phyloP scores from a whole-genome alignment of 1,140 invertebrate species.

The Orchesella cincta region DNA sequence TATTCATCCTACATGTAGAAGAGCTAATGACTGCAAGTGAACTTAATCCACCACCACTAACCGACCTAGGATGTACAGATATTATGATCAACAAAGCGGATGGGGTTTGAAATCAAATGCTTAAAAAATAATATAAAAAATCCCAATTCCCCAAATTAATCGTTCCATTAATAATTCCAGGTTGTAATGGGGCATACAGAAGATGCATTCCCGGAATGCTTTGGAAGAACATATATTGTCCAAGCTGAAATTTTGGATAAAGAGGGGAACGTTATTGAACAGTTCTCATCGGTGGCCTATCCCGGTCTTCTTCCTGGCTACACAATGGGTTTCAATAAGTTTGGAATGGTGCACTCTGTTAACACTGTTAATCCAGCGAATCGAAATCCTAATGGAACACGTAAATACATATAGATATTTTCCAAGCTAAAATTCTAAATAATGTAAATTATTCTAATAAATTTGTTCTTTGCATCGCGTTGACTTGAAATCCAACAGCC shows the following conservation, averaged over 20 bases:
- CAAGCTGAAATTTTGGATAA: background rate
- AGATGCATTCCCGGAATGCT: slow-evolving; percentile 75
- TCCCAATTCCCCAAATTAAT: no score
- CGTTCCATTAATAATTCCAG: slow-evolving; percentile 57
- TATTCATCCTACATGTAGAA: slow-evolving; percentile 80
- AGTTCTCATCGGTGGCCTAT: slow-evolving; percentile 79
- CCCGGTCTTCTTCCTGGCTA: slow-evolving; percentile 82
- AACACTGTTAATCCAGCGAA: slow-evolving; percentile 74
- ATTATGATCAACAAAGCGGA: background rate
- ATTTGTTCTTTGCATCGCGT: no score
- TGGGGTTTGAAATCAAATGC: background rate
- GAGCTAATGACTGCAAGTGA: slow-evolving; percentile 64
- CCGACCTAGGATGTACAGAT: slow-evolving; percentile 10
- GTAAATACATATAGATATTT: slow-evolving; percentile 60
- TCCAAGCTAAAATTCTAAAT: no score
- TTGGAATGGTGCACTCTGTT: slow-evolving; percentile 77
- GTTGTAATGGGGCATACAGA: slow-evolving; percentile 79
- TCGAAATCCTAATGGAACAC: slow-evolving; percentile 72
- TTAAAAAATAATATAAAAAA: no score
- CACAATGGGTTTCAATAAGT: slow-evolving; percentile 80
- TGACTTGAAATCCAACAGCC: no score
- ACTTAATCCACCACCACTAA: slow-evolving; percentile 68
- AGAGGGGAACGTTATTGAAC: slow-evolving; percentile 58
- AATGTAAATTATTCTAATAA: no score
- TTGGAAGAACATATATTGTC: slow-evolving; percentile 73